Percentiles rank a stretch among this genome's conserved stretches.
These are phyloP conservation scores for Epinotia demarniana DNA, from an alignment of 2,888 invertebrate species.

Conservation along the genomic window DNA sequence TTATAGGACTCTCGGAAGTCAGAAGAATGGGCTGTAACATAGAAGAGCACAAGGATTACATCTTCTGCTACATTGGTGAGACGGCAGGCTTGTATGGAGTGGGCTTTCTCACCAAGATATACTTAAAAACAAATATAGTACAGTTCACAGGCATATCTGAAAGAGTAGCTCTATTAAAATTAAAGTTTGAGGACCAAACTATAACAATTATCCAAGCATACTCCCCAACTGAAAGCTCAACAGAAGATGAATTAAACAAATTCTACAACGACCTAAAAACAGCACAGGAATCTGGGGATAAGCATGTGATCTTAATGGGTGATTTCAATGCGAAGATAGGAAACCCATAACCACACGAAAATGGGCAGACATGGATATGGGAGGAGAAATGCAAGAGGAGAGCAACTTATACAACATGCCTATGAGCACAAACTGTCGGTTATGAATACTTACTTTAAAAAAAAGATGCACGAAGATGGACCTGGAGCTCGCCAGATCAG, in stretches of 20 bases:
- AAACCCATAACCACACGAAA: constrained; percentile 29
- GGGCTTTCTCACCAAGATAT: constrained; percentile 30
- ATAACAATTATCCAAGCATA: constrained; percentile 39
- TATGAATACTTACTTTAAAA: constrained; percentile 47
- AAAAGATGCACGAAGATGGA: neutral
- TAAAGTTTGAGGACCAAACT: constrained; percentile 15
- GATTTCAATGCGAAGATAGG: constrained; percentile 10
- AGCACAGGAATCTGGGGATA: constrained; percentile 20
- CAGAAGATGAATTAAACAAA: constrained; percentile 38
- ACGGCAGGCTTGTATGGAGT: constrained; percentile 23
- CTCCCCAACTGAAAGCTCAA: constrained; percentile 39
- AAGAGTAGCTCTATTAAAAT: constrained; percentile 9
- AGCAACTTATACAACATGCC: constrained; percentile 47
- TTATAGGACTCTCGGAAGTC: too few relatives aligned
- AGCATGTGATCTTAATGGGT: neutral
- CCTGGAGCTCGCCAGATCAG: constrained; percentile 28
- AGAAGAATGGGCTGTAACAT: constrained; percentile 19
- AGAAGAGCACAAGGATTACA: constrained; percentile 17
- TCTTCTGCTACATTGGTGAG: neutral
- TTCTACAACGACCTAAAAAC: constrained; percentile 37
- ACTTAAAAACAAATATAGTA: constrained; percentile 33
- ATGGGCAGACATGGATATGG: constrained; percentile 46
- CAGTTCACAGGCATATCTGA: constrained; percentile 36
- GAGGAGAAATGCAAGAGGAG: constrained; percentile 45
- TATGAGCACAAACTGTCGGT: constrained; percentile 46